These are phyloP conservation scores for Nephrotoma appendiculata DNA, from an alignment of 2,888 invertebrate genomes.

Conservation along the genomic window DNA sequence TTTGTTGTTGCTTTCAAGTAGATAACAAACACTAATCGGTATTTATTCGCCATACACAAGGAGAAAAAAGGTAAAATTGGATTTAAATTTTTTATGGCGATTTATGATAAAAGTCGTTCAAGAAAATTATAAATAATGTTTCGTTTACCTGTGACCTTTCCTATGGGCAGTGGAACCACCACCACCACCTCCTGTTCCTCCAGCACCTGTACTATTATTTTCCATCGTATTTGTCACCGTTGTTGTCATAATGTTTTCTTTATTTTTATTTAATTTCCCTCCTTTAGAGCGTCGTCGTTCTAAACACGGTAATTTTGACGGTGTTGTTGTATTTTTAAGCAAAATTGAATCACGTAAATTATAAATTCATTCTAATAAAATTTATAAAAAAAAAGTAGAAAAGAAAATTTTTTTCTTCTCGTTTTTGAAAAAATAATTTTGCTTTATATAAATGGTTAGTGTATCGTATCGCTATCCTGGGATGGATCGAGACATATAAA, in stretches of 20 bases:
- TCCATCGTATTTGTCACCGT: conserved; percentile 34
- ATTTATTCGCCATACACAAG: background rate
- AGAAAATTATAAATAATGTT: background rate
- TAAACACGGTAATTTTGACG: background rate
- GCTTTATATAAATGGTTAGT: background rate
- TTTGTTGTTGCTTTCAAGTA: background rate
- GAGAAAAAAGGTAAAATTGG: background rate
- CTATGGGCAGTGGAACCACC: conserved; percentile 33
- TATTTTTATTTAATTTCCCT: background rate
- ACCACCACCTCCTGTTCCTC: conserved; percentile 27
- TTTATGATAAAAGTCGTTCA: background rate
- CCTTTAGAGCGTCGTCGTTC: background rate
- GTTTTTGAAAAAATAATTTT: background rate
- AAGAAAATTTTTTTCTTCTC: background rate
- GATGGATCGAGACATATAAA: background rate
- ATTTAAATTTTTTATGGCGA: background rate
- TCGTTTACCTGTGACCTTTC: conserved; percentile 45
- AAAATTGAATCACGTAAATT: background rate
- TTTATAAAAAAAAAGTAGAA: background rate
- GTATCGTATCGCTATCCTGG: background rate
- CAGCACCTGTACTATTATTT: conserved; percentile 10
- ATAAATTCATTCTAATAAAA: background rate
- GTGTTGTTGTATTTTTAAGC: background rate
- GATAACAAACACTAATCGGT: background rate
- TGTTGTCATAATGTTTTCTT: conserved; percentile 11